Evolutionary conservation across 2,113 vertebrate genomes (phyloP).

Genomic region (Merops nubicus): DNA sequence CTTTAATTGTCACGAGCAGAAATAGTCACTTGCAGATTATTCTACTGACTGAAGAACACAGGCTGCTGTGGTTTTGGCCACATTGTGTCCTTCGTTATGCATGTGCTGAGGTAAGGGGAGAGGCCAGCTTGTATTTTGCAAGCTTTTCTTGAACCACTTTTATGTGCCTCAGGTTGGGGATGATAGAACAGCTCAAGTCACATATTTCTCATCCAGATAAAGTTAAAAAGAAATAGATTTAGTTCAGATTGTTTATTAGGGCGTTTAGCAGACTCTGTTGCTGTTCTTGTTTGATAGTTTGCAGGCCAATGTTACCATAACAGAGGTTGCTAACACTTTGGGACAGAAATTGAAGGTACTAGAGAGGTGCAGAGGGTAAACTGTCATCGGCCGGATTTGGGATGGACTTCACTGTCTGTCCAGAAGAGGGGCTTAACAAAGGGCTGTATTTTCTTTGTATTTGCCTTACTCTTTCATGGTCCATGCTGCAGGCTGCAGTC

Average conservation of each 20-base stretch:
- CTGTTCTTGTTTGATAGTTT: not conserved
- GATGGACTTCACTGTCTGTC: not conserved
- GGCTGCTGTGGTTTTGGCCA: not conserved
- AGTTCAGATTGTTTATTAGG: not conserved
- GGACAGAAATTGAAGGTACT: not conserved
- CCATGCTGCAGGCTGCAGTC: not conserved
- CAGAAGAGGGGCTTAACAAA: not conserved
- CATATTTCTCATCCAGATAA: not conserved
- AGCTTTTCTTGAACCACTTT: not conserved
- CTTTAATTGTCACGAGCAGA: not conserved
- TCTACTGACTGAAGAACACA: not conserved
- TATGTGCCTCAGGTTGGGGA: not conserved
- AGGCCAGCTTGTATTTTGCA: not conserved
- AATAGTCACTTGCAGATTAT: not conserved
- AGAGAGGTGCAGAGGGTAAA: not conserved
- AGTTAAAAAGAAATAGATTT: not conserved
- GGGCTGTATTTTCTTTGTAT: not conserved
- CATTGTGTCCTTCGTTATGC: rapidly evolving
- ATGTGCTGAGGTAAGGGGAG: not conserved
- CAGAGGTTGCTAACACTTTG: not conserved
- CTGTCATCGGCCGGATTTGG: no score
- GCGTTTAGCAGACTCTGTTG: not conserved
- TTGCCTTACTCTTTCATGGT: not conserved
- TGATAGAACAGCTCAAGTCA: not conserved
- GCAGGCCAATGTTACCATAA: not conserved